Evolutionary conservation across 2,797 vertebrate species (phyloP).

Genomic region (Podargus strigoides): DNA sequence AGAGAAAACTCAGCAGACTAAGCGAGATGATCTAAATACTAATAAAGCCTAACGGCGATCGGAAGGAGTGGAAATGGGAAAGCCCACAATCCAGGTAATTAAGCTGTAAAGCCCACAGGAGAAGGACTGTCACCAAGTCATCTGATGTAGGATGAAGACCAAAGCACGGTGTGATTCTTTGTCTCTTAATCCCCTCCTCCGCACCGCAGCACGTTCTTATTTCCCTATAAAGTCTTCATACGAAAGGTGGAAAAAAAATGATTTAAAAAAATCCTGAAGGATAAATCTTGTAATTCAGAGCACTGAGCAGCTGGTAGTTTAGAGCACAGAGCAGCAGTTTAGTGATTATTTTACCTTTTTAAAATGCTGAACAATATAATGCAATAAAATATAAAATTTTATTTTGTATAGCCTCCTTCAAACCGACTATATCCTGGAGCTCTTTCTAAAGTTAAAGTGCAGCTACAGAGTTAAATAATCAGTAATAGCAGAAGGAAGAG

Average conservation of each 20-base stretch:
- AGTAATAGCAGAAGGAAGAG: conserved; percentile 11
- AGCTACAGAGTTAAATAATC: conserved; percentile 48
- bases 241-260: background rate
- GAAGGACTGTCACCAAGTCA: conserved; percentile 50
- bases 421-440: background rate
- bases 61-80: conserved; percentile 35
- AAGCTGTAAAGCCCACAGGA: conserved; percentile 61
- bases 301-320: conserved; percentile 75
- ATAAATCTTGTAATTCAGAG: conserved; percentile 76
- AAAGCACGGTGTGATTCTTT: conserved; percentile 29
- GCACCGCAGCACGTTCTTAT: conserved; percentile 44
- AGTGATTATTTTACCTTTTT: conserved; percentile 75
- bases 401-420: conserved; percentile 13
- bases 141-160: conserved; percentile 55
- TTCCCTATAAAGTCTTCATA: conserved; percentile 50
- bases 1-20: background rate
- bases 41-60: conserved; percentile 14
- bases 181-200: conserved; percentile 52
- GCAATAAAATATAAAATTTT: conserved; percentile 48
- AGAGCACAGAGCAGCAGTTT: conserved; percentile 73
- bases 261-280: conserved; percentile 57
- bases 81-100: conserved; percentile 59
- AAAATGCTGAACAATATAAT: conserved; percentile 71
- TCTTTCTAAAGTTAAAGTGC: conserved; percentile 36
- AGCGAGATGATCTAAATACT: conserved; percentile 27